Conservation (phyloP, 2,888 invertebrate species). For the Drosophila ustulata region DNA sequence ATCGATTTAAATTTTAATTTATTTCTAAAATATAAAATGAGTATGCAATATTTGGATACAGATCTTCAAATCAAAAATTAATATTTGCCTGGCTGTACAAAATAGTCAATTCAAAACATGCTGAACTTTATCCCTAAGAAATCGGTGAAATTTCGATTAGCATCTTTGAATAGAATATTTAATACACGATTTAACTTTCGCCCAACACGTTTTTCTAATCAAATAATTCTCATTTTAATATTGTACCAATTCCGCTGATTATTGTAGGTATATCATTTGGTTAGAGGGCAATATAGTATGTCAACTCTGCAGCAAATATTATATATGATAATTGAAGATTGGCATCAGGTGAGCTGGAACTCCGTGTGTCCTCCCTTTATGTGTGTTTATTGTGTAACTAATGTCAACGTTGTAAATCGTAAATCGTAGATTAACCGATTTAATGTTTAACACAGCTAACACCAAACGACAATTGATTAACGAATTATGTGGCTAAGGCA, state of each 20-base stretch:
- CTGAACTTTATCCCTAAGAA: not conserved
- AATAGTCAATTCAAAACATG: not conserved
- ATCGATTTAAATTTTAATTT: too few relatives aligned
- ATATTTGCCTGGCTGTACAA: too few relatives aligned
- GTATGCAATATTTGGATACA: too few relatives aligned
- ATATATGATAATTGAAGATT: conserved; percentile 41
- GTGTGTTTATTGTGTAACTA: conserved; percentile 16
- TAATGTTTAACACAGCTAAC: conserved; percentile 9
- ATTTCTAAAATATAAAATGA: too few relatives aligned
- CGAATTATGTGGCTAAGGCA: conserved; percentile 35
- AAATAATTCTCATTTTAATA: not conserved
- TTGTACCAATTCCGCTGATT: not conserved
- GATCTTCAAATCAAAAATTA: too few relatives aligned
- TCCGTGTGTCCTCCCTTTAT: not conserved
- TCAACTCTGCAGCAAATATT: conserved; percentile 35
- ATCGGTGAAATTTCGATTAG: not conserved
- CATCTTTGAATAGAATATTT: not conserved
- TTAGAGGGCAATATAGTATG: conserved; percentile 39
- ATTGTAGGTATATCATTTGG: conserved; percentile 42
- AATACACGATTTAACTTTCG: not conserved
- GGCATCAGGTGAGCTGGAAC: conserved; percentile 44
- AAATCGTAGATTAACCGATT: conserved; percentile 1
- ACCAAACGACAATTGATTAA: conserved; percentile 5
- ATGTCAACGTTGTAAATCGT: conserved; percentile 9
- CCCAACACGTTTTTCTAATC: not conserved